Conservation (phyloP, 2,888 invertebrate species). For the Acanthosepion lycidas region DNA sequence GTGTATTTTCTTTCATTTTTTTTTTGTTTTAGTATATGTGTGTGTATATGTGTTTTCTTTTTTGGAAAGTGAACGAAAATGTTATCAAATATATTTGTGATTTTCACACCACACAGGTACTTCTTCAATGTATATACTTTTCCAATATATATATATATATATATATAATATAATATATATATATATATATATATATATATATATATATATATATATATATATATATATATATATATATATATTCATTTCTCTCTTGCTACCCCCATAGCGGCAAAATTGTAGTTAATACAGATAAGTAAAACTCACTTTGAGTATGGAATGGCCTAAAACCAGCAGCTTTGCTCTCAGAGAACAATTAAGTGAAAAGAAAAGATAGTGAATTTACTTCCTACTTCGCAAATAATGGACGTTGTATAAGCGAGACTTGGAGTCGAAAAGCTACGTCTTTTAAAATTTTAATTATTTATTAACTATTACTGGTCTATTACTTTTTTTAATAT, state of each 20-base stretch:
- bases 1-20: too few relatives aligned
- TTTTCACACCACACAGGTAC: not conserved
- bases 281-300: not conserved
- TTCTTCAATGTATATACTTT: not conserved
- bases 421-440: too few relatives aligned
- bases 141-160: not conserved
- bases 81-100: not conserved
- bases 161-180: not conserved
- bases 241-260: not conserved
- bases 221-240: not conserved
- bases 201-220: not conserved
- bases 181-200: not conserved
- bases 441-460: too few relatives aligned
- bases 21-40: not conserved
- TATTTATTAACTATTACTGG: too few relatives aligned
- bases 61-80: not conserved
- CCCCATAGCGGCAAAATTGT: not conserved
- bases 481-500: too few relatives aligned
- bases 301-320: not conserved
- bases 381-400: too few relatives aligned
- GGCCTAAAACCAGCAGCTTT: not conserved
- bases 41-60: not conserved
- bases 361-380: too few relatives aligned
- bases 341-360: not conserved
- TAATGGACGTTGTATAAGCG: too few relatives aligned